Conservation (phyloP, 2,888 invertebrate species). For the Dorcus hopei region DNA sequence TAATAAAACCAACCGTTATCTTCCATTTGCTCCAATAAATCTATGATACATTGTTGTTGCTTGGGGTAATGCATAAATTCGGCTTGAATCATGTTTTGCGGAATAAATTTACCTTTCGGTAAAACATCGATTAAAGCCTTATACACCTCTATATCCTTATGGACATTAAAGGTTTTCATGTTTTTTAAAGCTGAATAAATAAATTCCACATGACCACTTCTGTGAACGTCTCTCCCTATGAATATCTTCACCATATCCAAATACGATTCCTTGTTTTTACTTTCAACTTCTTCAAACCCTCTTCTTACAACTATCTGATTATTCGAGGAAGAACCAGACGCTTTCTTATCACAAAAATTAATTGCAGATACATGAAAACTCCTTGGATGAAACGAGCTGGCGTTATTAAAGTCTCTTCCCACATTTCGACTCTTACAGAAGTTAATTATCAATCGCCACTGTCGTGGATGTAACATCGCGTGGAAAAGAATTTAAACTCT, state of each 20-base stretch:
- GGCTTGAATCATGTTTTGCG: constrained; percentile 77
- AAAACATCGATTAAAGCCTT: constrained; percentile 81
- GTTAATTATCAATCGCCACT: constrained; percentile 6
- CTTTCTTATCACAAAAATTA: background rate
- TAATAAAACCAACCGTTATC: constrained; percentile 55
- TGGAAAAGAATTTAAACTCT: background rate
- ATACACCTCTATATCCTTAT: constrained; percentile 82
- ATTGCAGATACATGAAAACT: constrained; percentile 5
- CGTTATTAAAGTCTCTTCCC: background rate
- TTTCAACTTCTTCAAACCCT: constrained; percentile 36
- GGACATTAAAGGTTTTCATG: constrained; percentile 87
- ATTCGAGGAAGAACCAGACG: background rate
- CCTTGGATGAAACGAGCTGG: background rate
- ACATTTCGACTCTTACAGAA: constrained; percentile 3
- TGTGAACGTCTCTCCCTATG: constrained; percentile 61
- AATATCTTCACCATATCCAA: constrained; percentile 74
- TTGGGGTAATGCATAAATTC: constrained; percentile 93
- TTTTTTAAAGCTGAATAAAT: constrained; percentile 84
- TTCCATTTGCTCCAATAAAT: constrained; percentile 93
- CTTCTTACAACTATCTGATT: background rate
- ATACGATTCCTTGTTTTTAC: constrained; percentile 66
- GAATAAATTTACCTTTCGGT: constrained; percentile 85
- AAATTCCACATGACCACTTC: constrained; percentile 90
- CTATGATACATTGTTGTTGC: constrained; percentile 92
- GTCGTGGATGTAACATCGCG: constrained; percentile 10